Base-by-base conservation (phyloP, 2,797 vertebrate genomes). In the Enteromius treurensis region DNA sequence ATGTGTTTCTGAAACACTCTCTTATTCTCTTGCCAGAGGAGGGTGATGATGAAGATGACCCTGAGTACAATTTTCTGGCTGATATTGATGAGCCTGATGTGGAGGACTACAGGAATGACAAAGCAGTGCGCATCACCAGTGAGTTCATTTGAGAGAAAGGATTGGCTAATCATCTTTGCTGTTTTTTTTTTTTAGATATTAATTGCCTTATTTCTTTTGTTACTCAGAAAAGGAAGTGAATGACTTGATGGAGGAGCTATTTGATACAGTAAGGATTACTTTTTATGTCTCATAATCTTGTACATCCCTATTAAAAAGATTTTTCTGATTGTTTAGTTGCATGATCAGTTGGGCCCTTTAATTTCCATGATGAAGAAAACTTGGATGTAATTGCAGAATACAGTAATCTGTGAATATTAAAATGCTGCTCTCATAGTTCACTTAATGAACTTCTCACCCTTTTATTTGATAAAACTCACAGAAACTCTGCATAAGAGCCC, bases 71-170 rank as follows among this genome's bases (percentile, higher is more conserved):
- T 87, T 98, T 99, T 87, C 91, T 99, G 87, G 97, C 97, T 1
- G 98, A 99, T 40, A 92, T 92, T 0, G 97, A 99, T 29, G 97
- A 99, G 26, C 98, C 97, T 0, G 98, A 99, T 45, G 94, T 93
- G 5, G 98, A 99, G 82, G 98, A 99, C 87, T 98, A 98, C 91
- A 95, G 98, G 37, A 98, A 98, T 0, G 98, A 99, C 91, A 96
- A 97, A 47, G 97, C 97, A 0, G 98, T 99, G 83, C 95, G 97
- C 84, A 99, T 99, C 89, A 98, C 97, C 10, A 99, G 98, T 99
- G 51, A 93, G 97, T 73, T 65, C 0, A 51, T 14, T 62, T 37
- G 6, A 65, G 7, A 75, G 7, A 37, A 70, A 7, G 4, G 1
- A 32, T 26, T 58, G n/a, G 26, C 15, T 15, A 3, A 65, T 55